These are phyloP conservation scores for Cochlearius cochlearius DNA, from an alignment of 2,113 vertebrate genomes.

Conservation along the genomic window DNA sequence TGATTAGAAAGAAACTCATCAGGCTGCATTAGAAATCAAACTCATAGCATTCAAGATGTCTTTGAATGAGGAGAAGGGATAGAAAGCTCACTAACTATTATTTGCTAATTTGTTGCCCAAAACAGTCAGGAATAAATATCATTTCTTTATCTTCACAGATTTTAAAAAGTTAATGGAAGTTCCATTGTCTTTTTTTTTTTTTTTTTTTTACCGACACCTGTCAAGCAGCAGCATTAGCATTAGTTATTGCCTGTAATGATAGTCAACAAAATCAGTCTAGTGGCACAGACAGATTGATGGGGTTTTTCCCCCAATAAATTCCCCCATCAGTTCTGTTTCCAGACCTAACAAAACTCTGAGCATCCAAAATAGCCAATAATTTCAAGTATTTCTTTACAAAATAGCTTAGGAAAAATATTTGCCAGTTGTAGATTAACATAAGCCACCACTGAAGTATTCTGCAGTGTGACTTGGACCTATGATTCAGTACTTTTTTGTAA, in stretches of 20 bases:
- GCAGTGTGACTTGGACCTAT: constrained; percentile 4
- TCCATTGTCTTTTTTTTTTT: not conserved
- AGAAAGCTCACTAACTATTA: not conserved
- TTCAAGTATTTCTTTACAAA: not conserved
- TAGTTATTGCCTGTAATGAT: not conserved
- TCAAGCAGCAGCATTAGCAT: not conserved
- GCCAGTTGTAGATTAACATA: not conserved
- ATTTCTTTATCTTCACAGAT: not conserved
- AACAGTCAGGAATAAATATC: not conserved
- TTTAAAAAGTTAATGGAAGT: not conserved
- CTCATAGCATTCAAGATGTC: not conserved
- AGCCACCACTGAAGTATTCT: not conserved
- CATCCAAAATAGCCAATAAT: not conserved
- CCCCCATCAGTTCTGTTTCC: not conserved
- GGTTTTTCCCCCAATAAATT: not conserved
- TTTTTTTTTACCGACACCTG: not conserved
- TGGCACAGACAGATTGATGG: not conserved
- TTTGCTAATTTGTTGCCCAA: not conserved
- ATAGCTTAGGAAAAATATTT: not conserved
- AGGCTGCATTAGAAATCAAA: not conserved
- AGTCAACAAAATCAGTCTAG: not conserved
- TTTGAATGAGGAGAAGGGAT: not conserved
- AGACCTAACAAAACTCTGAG: not conserved
- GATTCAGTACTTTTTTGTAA: constrained; percentile 38
- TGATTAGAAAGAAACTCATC: not conserved